These are phyloP conservation scores for Indicator maculatus DNA, from an alignment of 2,113 vertebrate species.

Conservation along the genomic window DNA sequence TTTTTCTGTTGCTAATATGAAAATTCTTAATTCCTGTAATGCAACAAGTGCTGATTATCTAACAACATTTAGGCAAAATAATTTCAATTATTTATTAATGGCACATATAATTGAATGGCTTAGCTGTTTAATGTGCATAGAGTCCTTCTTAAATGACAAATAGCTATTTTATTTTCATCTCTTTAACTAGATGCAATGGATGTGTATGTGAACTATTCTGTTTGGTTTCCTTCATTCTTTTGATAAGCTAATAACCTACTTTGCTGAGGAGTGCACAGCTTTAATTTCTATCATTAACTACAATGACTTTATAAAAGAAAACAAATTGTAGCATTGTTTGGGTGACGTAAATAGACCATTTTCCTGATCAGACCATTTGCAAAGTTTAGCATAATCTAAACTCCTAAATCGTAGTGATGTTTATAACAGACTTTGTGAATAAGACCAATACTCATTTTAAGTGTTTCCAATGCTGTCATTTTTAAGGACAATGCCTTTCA, in stretches of 20 bases:
- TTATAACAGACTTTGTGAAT: not conserved
- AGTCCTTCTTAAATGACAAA: not conserved
- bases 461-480: not conserved
- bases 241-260: not conserved
- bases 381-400: not conserved
- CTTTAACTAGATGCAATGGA: not conserved
- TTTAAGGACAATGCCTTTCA: not conserved
- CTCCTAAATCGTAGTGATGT: not conserved
- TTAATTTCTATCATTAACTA: not conserved
- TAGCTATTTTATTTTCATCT: not conserved
- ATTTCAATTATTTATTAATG: constrained; percentile 41
- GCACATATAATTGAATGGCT: constrained; percentile 12
- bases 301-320: not conserved
- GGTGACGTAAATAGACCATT: not conserved
- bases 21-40: not conserved
- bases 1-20: not conserved
- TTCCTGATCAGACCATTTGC: not conserved
- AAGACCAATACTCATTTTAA: not conserved
- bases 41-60: constrained; percentile 25
- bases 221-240: not conserved
- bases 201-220: not conserved
- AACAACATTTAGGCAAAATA: not conserved
- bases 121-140: not conserved
- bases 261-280: not conserved
- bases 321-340: not conserved